Conservation (phyloP, 2,888 invertebrate genomes). For the Xanthorhoe spadicearia region DNA sequence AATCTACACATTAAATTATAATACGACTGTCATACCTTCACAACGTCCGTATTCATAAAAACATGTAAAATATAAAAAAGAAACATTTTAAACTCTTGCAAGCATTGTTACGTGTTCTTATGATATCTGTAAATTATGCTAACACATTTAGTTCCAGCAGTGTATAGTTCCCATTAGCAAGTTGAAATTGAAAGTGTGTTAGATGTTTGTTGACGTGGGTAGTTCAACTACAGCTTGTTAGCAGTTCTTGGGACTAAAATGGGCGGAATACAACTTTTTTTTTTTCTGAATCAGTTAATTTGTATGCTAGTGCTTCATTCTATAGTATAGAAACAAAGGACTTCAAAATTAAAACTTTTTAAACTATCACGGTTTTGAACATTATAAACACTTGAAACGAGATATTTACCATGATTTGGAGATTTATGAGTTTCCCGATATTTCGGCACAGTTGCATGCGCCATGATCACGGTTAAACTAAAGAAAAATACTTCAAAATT, state of each 20-base stretch:
- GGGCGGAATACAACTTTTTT: background rate
- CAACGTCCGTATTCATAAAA: background rate
- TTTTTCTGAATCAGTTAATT: background rate
- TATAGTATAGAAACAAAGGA: too few relatives aligned
- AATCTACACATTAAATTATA: background rate
- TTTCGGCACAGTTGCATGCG: too few relatives aligned
- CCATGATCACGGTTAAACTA: too few relatives aligned
- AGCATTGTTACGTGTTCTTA: conserved; percentile 15
- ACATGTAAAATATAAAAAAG: background rate
- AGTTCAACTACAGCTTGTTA: conserved; percentile 9
- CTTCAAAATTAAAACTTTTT: too few relatives aligned
- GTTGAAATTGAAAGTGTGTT: conserved; percentile 40
- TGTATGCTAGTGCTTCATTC: too few relatives aligned
- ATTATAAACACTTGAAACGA: too few relatives aligned
- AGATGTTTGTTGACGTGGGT: conserved; percentile 11
- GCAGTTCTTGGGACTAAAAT: background rate
- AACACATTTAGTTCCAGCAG: conserved; percentile 30
- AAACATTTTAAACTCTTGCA: background rate
- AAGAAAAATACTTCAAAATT: too few relatives aligned
- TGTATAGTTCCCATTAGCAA: conserved; percentile 37
- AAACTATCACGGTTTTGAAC: too few relatives aligned
- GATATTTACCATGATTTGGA: too few relatives aligned
- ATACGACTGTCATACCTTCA: background rate
- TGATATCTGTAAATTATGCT: conserved; percentile 23
- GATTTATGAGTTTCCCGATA: too few relatives aligned